Conservation (phyloP, 2,888 invertebrate species). For the Philereme transversata region DNA sequence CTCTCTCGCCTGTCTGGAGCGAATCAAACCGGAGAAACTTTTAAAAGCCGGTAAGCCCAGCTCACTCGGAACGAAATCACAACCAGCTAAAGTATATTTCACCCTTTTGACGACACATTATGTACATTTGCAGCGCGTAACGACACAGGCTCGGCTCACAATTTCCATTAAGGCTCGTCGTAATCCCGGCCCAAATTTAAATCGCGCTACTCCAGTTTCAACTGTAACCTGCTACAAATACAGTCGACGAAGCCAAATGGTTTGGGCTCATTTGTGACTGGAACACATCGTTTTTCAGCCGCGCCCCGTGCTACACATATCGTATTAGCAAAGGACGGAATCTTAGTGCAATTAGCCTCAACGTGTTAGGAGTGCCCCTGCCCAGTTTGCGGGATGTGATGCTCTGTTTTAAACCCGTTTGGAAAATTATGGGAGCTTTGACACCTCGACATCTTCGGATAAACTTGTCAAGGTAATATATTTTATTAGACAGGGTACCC, state of each 20-base stretch:
- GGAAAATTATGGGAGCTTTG: slow-evolving; percentile 14
- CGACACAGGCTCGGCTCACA: slow-evolving; percentile 81
- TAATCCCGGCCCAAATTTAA: slow-evolving; percentile 64
- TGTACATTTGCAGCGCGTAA: slow-evolving; percentile 82
- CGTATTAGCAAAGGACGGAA: slow-evolving; percentile 82
- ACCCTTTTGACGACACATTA: slow-evolving; percentile 84
- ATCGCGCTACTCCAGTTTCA: slow-evolving; percentile 47
- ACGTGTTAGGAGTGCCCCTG: slow-evolving; percentile 71
- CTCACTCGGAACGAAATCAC: slow-evolving; percentile 74
- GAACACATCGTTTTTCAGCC: slow-evolving; percentile 49
- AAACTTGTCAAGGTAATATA: not conserved
- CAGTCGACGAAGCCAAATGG: slow-evolving; percentile 41
- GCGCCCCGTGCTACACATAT: slow-evolving; percentile 79
- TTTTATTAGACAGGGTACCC: no score
- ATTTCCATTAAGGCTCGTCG: slow-evolving; percentile 76
- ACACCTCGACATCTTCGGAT: slow-evolving; percentile 6
- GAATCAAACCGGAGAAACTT: slow-evolving; percentile 70
- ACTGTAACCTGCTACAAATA: slow-evolving; percentile 47
- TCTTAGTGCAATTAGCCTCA: slow-evolving; percentile 81
- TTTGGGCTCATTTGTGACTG: slow-evolving; percentile 52
- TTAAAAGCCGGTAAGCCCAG: slow-evolving; percentile 69
- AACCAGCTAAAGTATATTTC: slow-evolving; percentile 80
- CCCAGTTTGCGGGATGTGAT: slow-evolving; percentile 46
- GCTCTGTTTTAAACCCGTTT: slow-evolving; percentile 21
- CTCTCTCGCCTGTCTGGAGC: slow-evolving; percentile 55